Conservation (phyloP, 2,113 vertebrate species). For the Esox niger region DNA sequence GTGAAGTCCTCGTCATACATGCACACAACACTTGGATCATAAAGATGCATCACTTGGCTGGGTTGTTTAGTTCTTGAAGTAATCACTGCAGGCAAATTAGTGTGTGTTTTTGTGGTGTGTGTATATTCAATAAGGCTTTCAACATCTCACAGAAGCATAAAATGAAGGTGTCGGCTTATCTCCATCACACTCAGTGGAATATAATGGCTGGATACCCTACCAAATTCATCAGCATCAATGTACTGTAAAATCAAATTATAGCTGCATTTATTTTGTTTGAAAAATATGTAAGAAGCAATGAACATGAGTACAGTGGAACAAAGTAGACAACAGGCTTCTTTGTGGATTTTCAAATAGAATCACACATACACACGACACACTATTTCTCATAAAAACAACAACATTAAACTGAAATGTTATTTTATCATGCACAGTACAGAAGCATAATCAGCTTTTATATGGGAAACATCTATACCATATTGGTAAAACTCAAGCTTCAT, state of each 20-base stretch:
- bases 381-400: no score
- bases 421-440: no score
- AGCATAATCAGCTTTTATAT: no score
- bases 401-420: no score
- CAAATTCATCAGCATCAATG: slow-evolving; percentile 30
- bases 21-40: background rate
- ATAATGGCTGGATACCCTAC: slow-evolving; percentile 12
- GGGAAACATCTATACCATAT: no score
- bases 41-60: slow-evolving; percentile 10
- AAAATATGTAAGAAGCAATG: no score
- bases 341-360: no score
- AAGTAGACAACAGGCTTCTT: no score
- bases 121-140: slow-evolving; percentile 16
- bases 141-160: no score
- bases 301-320: no score
- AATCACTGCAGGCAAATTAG: slow-evolving; percentile 27
- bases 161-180: background rate
- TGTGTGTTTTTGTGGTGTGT: slow-evolving; percentile 28
- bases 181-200: background rate
- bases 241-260: slow-evolving; percentile 12
- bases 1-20: slow-evolving; percentile 33
- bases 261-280: slow-evolving; percentile 7
- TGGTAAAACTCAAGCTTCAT: no score
- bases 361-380: no score
- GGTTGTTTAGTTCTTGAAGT: slow-evolving; percentile 38